Base-by-base conservation (phyloP, 2,888 invertebrate species). In the Stratiomys singularior region DNA sequence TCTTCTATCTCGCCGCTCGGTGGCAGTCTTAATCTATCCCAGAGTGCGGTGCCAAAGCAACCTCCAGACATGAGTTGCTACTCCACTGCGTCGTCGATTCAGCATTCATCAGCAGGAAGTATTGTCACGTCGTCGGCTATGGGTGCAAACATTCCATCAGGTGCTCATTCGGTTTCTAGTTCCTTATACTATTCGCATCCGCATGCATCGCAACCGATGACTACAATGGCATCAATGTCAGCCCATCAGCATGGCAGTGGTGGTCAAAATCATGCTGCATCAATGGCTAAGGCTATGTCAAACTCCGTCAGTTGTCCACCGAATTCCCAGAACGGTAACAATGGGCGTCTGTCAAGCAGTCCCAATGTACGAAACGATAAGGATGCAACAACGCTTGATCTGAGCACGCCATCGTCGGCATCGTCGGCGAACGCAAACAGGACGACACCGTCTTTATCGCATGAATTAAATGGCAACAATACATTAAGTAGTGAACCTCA, bases 361-460 rank as follows among this genome's bases (percentile, higher is more conserved):
- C 86, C 86, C 0, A 78, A 76, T 30, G 47, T 82, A 80, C 69
- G 79, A 82, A 72, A 78, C 76, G 15, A 77, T 9, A 86, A 85
- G 71, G 86, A 87, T 72, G 83, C 84, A 13, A 79, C 85, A 15
- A 86, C 86, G 1, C 81, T 87, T n/a, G 87, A 87, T 81, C 80
- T 87, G 56, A 87, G 86, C 1, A 80, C 80, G 28, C 52, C 23
- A 15, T 18, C 46, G 11, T 46, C 66, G 4, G 44, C 46, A 18
- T 60, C 76, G 66, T 56, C 46, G 7, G 11, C 28, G n/a, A 69
- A 69, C 44, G 82, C 83, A 27, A 82, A 80, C 27, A 79, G 82
- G 13, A 81, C 81, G 56, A 82, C 82, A 30, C 81, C 82, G 46
- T 81, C 80, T 30, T 23, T 81, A 23, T 47, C 81, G 1, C 84